A percentile compares a stretch with the other conserved stretches of the same genome.
Conservation (phyloP, 2,888 invertebrate genomes). For the Zhuqinia jingwanae region DNA sequence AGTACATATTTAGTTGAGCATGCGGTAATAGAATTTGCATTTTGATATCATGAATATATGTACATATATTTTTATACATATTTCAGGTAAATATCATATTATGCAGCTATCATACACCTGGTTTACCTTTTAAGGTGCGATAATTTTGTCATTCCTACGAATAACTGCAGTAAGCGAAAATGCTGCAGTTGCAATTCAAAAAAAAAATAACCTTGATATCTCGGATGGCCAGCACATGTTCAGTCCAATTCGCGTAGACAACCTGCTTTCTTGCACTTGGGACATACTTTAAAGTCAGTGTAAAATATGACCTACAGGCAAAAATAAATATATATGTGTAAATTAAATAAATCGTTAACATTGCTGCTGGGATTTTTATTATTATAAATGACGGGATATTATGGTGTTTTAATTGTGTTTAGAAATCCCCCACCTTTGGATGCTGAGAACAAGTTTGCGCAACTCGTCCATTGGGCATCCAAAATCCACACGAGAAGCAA, state of each 20-base stretch:
- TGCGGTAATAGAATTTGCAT: too few species aligned
- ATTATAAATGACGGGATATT: neutral
- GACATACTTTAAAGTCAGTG: slow-evolving; percentile 40
- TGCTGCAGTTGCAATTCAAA: neutral
- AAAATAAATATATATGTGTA: neutral
- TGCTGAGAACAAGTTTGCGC: slow-evolving; percentile 9
- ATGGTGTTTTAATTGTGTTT: neutral
- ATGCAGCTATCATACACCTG: neutral
- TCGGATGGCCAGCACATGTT: neutral
- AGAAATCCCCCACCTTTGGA: too few species aligned
- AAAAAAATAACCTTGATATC: neutral
- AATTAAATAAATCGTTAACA: neutral
- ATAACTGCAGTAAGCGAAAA: neutral
- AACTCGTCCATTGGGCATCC: slow-evolving; percentile 31
- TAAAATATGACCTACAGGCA: slow-evolving; percentile 37
- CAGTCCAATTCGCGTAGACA: slow-evolving; percentile 23
- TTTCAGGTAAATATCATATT: neutral
- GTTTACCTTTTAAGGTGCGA: too few species aligned
- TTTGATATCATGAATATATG: too few species aligned
- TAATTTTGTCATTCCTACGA: too few species aligned
- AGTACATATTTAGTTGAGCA: too few species aligned
- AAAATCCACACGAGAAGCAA: slow-evolving; percentile 51
- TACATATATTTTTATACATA: neutral
- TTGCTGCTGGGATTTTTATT: neutral
- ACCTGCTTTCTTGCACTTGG: slow-evolving; percentile 18